phyloP scores from a whole-genome alignment of 2,888 invertebrate genomes.

The Vanessa cardui region DNA sequence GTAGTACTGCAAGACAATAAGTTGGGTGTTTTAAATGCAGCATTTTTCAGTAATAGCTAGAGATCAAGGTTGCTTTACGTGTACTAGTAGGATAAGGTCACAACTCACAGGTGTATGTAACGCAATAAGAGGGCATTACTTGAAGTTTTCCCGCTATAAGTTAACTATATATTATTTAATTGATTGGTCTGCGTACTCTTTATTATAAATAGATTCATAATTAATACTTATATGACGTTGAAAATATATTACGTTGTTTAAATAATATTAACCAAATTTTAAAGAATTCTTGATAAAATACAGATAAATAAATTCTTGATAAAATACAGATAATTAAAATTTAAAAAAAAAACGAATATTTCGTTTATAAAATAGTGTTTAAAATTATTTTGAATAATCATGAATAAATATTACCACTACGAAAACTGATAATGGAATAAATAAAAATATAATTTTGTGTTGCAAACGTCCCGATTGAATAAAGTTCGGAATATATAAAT shows the following conservation, averaged over 20 bases:
- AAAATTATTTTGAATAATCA: no score
- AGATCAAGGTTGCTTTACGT: conserved; percentile 71
- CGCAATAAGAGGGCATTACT: conserved; percentile 32
- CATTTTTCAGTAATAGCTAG: conserved; percentile 79
- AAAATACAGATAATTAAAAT: no score
- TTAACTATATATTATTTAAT: background rate
- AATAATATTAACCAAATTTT: no score
- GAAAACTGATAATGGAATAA: background rate
- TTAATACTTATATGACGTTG: background rate
- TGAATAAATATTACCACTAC: background rate
- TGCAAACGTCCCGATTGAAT: background rate
- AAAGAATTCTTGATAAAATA: no score
- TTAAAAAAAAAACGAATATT: no score
- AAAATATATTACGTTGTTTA: no score
- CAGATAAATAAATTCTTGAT: no score
- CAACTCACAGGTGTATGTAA: conserved; percentile 24
- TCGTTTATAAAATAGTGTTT: no score
- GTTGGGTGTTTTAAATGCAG: conserved; percentile 75
- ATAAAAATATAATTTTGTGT: background rate
- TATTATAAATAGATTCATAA: background rate
- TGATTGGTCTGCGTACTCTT: background rate
- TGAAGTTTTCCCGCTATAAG: conserved; percentile 7
- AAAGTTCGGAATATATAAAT: no score
- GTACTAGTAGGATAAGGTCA: conserved; percentile 39
- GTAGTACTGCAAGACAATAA: conserved; percentile 69